phyloP scores from a whole-genome alignment of 2,888 invertebrate species.

The Athalia cordata region DNA sequence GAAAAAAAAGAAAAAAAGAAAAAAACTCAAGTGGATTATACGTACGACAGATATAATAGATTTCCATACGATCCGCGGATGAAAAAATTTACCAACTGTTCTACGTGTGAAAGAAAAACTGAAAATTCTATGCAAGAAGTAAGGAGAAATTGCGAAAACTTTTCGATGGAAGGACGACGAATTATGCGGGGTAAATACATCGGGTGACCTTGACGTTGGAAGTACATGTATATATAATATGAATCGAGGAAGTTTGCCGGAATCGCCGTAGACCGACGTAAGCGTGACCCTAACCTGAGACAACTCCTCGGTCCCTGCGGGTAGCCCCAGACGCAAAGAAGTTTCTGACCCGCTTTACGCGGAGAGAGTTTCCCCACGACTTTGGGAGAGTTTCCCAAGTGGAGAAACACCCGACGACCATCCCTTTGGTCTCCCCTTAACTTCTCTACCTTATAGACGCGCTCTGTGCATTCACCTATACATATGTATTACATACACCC shows the following conservation, averaged over 20 bases:
- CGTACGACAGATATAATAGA: neutral
- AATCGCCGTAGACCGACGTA: neutral
- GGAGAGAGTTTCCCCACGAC: conserved; percentile 65
- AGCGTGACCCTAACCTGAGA: conserved; percentile 65
- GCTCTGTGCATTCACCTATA: neutral
- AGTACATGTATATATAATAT: neutral
- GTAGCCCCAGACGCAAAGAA: conserved; percentile 65
- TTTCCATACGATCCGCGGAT: neutral
- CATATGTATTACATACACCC: too few relatives aligned
- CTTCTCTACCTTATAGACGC: neutral
- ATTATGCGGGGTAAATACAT: too few relatives aligned
- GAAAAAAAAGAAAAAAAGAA: neutral
- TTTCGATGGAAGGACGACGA: too few relatives aligned
- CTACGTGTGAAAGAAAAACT: too few relatives aligned
- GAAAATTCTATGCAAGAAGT: too few relatives aligned
- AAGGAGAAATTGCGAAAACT: too few relatives aligned
- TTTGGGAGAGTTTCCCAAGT: conserved; percentile 66
- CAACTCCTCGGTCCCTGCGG: conserved; percentile 62
- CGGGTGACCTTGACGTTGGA: too few relatives aligned
- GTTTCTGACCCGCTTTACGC: conserved; percentile 72
- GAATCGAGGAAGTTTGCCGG: neutral
- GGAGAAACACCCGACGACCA: conserved; percentile 57
- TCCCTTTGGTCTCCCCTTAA: conserved; percentile 4
- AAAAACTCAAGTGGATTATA: conserved; percentile 6
- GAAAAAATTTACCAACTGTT: neutral